Conservation (phyloP, 2,888 invertebrate genomes). For the Harpalus rufipes region DNA sequence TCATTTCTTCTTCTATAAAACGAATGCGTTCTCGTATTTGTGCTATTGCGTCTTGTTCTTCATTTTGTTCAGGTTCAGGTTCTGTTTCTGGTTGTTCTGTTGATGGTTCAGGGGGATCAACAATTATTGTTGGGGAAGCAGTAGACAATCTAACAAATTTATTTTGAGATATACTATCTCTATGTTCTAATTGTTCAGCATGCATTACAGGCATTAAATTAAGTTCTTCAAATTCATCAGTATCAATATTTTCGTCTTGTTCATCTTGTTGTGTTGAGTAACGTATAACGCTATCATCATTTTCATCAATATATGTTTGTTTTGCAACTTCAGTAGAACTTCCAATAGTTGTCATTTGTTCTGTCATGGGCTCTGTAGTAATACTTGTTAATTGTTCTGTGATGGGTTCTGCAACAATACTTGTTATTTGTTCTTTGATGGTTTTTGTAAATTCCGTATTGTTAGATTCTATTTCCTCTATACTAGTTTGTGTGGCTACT, state of each 20-base stretch:
- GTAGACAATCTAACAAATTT: constrained; percentile 39
- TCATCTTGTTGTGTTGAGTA: constrained; percentile 5
- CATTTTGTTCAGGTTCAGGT: constrained; percentile 20
- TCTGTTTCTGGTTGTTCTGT: constrained; percentile 16
- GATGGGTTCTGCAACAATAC: constrained; percentile 69
- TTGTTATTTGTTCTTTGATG: constrained; percentile 68
- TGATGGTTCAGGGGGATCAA: constrained; percentile 42
- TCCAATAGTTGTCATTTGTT: constrained; percentile 70
- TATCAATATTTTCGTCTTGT: constrained; percentile 18
- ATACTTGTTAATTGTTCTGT: constrained; percentile 67
- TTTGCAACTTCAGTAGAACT: constrained; percentile 74
- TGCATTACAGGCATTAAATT: constrained; percentile 27
- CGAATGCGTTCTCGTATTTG: constrained; percentile 46
- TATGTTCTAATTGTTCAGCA: constrained; percentile 67
- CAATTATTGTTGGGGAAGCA: constrained; percentile 26
- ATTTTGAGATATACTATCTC: constrained; percentile 75
- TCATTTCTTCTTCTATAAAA: constrained; percentile 59
- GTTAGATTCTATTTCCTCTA: constrained; percentile 57
- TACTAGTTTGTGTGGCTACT: constrained; percentile 59
- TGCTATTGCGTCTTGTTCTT: constrained; percentile 25
- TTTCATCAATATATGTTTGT: constrained; percentile 71
- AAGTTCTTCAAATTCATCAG: constrained; percentile 41
- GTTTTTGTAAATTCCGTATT: constrained; percentile 49
- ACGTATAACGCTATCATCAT: constrained; percentile 76
- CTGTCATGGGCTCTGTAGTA: constrained; percentile 7